Percentiles rank a stretch among this genome's conserved stretches.
Conservation (phyloP, 1,140 invertebrate species). For the Campoletis sonorensis region DNA sequence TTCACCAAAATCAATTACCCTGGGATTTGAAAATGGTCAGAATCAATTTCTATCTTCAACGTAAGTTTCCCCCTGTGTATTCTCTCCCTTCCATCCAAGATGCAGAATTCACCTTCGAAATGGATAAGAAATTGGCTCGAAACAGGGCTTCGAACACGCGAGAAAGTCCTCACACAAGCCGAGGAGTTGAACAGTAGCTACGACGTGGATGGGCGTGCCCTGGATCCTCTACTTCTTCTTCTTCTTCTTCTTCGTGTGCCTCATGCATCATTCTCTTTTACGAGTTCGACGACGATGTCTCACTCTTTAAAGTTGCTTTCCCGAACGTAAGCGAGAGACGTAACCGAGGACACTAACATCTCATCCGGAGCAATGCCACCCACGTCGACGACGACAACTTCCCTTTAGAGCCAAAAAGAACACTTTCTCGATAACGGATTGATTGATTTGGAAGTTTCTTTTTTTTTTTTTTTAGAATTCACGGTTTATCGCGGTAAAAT, state of each 20-base stretch:
- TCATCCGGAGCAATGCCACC: constrained; percentile 28
- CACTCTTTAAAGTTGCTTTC: constrained; percentile 47
- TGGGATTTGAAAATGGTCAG: too few species aligned
- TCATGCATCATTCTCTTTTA: constrained; percentile 53
- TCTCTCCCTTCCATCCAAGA: too few species aligned
- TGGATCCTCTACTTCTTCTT: neutral
- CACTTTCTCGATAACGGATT: constrained; percentile 54
- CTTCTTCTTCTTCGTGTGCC: constrained; percentile 2
- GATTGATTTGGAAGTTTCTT: constrained; percentile 60
- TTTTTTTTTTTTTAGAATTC: constrained; percentile 40
- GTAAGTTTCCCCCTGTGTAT: too few species aligned
- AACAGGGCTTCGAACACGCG: too few species aligned
- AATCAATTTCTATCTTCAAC: too few species aligned
- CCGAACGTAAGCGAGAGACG: constrained; percentile 8
- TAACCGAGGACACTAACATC: constrained; percentile 1
- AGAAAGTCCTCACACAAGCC: too few species aligned
- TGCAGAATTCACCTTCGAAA: too few species aligned
- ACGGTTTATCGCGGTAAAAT: constrained; percentile 49
- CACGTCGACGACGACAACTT: constrained; percentile 53
- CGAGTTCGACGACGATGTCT: constrained; percentile 47
- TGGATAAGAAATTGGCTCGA: too few species aligned
- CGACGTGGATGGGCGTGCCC: constrained; percentile 6
- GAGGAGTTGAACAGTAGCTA: neutral
- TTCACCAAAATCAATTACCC: too few species aligned
- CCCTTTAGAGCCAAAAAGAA: constrained; percentile 47